Percentiles rank a stretch among this genome's conserved stretches.
phyloP scores from a whole-genome alignment of 2,797 vertebrate genomes.

The Pseudomugil gertrudae region DNA sequence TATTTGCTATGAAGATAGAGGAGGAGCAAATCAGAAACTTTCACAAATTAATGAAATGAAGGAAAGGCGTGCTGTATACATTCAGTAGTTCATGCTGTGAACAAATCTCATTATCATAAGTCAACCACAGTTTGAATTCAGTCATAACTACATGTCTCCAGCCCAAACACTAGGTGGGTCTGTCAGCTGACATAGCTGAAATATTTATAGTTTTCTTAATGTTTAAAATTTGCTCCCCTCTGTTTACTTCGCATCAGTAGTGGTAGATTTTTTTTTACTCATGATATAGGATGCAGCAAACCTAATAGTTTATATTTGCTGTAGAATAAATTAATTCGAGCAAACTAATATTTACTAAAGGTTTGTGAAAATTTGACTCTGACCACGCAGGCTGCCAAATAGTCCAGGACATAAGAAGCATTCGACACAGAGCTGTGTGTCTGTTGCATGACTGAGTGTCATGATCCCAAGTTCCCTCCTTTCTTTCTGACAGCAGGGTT shows the following conservation, averaged over 20 bases:
- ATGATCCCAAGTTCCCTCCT: slow-evolving; percentile 82
- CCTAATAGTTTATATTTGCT: slow-evolving; percentile 36
- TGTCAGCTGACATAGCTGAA: slow-evolving; percentile 67
- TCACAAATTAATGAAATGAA: slow-evolving; percentile 53
- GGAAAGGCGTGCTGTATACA: slow-evolving; percentile 33
- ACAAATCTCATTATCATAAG: slow-evolving; percentile 75
- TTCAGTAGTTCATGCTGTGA: slow-evolving; percentile 52
- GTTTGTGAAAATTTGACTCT: slow-evolving; percentile 62
- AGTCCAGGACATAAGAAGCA: slow-evolving; percentile 78
- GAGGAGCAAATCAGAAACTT: slow-evolving; percentile 55
- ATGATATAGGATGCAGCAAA: slow-evolving; percentile 28
- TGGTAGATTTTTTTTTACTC: slow-evolving; percentile 12
- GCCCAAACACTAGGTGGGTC: slow-evolving; percentile 62
- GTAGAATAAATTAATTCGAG: slow-evolving; percentile 53
- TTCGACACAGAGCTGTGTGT: slow-evolving; percentile 80
- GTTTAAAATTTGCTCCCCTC: slow-evolving; percentile 64
- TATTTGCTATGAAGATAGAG: slow-evolving; percentile 31
- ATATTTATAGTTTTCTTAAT: slow-evolving; percentile 55
- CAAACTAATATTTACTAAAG: slow-evolving; percentile 57
- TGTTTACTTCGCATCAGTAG: slow-evolving; percentile 50
- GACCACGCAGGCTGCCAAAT: slow-evolving; percentile 75
- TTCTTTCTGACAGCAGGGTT: slow-evolving; percentile 83
- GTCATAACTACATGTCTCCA: slow-evolving; percentile 64
- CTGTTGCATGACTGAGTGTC: slow-evolving; percentile 83
- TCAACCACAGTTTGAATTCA: slow-evolving; percentile 62